A percentile compares a stretch with the other conserved stretches of the same genome.
Conservation (phyloP, 2,888 invertebrate species). For the Lasioglossum vierecki region DNA sequence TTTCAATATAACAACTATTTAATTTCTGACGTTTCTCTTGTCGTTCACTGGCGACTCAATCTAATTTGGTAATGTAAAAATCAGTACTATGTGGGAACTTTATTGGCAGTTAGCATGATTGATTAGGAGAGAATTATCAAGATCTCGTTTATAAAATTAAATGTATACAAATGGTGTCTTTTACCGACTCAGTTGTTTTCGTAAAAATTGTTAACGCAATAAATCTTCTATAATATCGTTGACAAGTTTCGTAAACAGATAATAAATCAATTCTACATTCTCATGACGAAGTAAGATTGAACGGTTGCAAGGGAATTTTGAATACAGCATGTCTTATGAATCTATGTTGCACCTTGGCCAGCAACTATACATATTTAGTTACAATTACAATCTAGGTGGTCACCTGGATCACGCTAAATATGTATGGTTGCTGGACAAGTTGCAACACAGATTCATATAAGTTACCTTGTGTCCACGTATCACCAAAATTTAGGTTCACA, state of each 20-base stretch:
- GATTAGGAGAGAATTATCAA: neutral
- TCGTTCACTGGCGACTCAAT: neutral
- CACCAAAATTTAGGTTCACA: neutral
- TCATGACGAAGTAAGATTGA: neutral
- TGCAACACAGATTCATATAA: constrained; percentile 1
- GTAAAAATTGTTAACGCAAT: neutral
- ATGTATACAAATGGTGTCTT: neutral
- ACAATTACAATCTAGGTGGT: neutral
- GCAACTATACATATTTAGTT: neutral
- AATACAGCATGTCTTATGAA: neutral
- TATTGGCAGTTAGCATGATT: neutral
- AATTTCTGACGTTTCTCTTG: neutral
- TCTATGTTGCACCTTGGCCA: neutral
- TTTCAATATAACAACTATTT: neutral
- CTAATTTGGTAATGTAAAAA: neutral
- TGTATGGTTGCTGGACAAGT: neutral
- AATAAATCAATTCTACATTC: neutral
- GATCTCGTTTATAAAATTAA: neutral
- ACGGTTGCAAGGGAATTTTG: neutral
- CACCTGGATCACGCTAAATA: neutral
- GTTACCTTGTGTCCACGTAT: neutral
- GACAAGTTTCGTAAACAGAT: neutral
- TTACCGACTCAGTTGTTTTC: neutral
- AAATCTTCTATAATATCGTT: neutral
- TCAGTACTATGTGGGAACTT: neutral